phyloP scores from a whole-genome alignment of 2,797 vertebrate genomes.

The Odontamblyopus lacepedii region DNA sequence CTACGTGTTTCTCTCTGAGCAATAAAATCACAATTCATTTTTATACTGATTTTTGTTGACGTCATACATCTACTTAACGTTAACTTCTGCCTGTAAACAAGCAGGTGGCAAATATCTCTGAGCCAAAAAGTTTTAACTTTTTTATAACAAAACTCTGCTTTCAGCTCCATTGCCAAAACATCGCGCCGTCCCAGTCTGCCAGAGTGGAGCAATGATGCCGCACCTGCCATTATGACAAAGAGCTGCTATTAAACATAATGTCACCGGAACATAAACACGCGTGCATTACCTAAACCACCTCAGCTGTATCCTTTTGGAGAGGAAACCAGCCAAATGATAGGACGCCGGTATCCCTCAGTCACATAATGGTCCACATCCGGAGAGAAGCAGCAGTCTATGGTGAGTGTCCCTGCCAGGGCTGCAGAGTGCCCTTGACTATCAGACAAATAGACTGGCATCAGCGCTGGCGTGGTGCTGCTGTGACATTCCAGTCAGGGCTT shows the following conservation, averaged over 20 bases:
- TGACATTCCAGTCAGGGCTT: conserved; percentile 54
- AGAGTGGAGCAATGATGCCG: not conserved
- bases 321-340: conserved; percentile 13
- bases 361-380: conserved; percentile 16
- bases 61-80: too few species aligned
- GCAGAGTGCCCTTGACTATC: conserved; percentile 42
- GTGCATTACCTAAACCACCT: not conserved
- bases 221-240: not conserved
- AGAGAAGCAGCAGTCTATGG: too few species aligned
- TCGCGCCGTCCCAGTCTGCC: not conserved
- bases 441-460: conserved; percentile 64
- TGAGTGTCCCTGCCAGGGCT: conserved; percentile 31
- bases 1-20: too few species aligned
- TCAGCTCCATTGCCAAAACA: not conserved
- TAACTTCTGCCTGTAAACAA: not conserved
- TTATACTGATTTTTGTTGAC: too few species aligned
- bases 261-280: conserved; percentile 10
- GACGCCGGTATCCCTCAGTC: conserved; percentile 10
- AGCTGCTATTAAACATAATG: conserved; percentile 10
- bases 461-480: conserved; percentile 46
- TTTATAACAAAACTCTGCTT: not conserved
- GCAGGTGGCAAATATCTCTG: too few species aligned
- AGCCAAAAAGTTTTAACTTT: not conserved
- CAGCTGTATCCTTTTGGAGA: conserved; percentile 15
- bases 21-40: too few species aligned